phyloP scores from a whole-genome alignment of 92 coral and sea anemone genomes.

The Desmophyllum pertusum region DNA sequence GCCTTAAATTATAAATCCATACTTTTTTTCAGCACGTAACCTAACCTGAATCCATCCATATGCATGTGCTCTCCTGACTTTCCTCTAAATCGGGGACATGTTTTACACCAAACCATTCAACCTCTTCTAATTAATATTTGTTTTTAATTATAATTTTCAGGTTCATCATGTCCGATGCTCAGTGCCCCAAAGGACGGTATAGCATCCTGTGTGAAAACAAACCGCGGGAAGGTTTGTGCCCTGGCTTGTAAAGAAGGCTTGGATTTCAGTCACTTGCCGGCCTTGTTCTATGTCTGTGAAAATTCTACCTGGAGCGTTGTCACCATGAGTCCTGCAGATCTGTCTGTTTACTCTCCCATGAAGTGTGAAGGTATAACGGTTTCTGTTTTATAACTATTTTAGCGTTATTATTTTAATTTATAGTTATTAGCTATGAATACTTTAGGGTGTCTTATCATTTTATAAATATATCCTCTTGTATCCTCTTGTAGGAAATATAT shows the following conservation, averaged over 20 bases:
- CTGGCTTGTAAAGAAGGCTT: slow-evolving; percentile 26
- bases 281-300: slow-evolving; percentile 20
- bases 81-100: background rate
- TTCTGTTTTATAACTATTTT: too few relatives aligned
- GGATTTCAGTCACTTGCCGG: background rate
- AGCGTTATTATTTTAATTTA: too few relatives aligned
- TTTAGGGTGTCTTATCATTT: too few relatives aligned
- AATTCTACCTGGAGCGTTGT: background rate
- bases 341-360: background rate
- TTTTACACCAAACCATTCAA: background rate
- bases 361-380: slow-evolving; percentile 10
- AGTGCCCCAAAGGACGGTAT: slow-evolving; percentile 19
- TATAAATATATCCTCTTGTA: too few relatives aligned
- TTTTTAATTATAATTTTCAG: too few relatives aligned
- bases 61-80: too few relatives aligned
- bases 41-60: too few relatives aligned
- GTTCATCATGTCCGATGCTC: slow-evolving; percentile 4
- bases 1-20: too few relatives aligned
- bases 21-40: too few relatives aligned
- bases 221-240: background rate
- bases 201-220: background rate
- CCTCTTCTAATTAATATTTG: too few relatives aligned
- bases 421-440: too few relatives aligned
- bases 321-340: background rate
- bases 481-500: too few relatives aligned